phyloP scores from a whole-genome alignment of 1,140 invertebrate species.

The Scaptodrosophila lebanonensis region DNA sequence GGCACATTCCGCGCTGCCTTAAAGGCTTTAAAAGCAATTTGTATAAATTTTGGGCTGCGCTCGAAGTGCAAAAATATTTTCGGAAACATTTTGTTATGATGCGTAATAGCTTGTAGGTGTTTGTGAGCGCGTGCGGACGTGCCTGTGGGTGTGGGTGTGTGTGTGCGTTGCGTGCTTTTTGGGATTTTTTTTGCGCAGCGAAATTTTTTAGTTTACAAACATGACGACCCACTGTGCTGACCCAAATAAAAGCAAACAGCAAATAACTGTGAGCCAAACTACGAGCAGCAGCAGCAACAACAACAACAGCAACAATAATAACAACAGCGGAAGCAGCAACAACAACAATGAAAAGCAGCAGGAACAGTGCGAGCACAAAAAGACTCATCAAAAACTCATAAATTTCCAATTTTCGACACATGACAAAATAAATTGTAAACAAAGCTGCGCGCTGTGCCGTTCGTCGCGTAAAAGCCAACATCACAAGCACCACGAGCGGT shows the following conservation, averaged over 20 bases:
- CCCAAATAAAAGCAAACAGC: conserved; percentile 58
- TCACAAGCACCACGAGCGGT: conserved; percentile 11
- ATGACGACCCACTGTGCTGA: too few relatives aligned
- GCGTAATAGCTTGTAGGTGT: conserved; percentile 8
- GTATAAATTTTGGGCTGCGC: conserved; percentile 28
- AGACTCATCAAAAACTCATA: conserved; percentile 73
- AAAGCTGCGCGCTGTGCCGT: conserved; percentile 42
- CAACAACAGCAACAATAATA: conserved; percentile 18
- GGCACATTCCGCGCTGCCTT: conserved; percentile 41
- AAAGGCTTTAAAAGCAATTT: conserved; percentile 74
- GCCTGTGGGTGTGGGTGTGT: conserved; percentile 6
- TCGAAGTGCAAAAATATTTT: conserved; percentile 24
- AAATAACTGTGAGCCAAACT: not conserved
- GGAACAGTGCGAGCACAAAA: conserved; percentile 45
- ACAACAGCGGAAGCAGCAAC: conserved; percentile 31
- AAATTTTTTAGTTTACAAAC: too few relatives aligned
- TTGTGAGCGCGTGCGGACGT: conserved; percentile 54
- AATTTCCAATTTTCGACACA: conserved; percentile 74
- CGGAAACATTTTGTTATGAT: conserved; percentile 15
- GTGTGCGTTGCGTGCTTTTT: conserved; percentile 34
- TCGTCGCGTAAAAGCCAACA: too few relatives aligned
- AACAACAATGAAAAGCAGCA: not conserved
- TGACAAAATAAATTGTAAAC: conserved; percentile 74
- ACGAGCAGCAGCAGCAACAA: conserved; percentile 21
- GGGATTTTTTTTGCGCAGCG: too few relatives aligned